phyloP scores from a whole-genome alignment of 2,888 invertebrate genomes.

The Hydropsyche betteni region DNA sequence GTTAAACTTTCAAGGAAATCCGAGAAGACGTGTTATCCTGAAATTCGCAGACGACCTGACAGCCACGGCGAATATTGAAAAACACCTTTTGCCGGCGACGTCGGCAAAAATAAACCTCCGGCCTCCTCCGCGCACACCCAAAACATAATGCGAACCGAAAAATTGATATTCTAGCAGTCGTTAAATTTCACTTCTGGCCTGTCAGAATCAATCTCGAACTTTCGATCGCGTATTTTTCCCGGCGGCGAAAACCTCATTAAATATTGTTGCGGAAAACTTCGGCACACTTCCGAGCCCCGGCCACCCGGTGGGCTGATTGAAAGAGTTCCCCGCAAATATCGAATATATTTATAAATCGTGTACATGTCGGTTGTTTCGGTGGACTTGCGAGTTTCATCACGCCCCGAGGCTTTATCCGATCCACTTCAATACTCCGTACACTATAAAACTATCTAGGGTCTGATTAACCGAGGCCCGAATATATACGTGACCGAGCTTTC shows the following conservation, averaged over 20 bases:
- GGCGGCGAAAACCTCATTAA: not conserved
- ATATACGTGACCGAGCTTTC: conserved; percentile 14
- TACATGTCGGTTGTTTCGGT: not conserved
- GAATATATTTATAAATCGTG: not conserved
- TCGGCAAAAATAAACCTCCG: conserved; percentile 9
- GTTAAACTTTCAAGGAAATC: conserved; percentile 31
- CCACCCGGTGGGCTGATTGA: not conserved
- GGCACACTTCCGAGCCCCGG: not conserved
- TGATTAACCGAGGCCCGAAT: conserved; percentile 17
- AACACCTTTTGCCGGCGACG: conserved; percentile 7
- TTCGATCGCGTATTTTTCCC: too few relatives aligned
- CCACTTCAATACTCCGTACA: conserved; percentile 8
- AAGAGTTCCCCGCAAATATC: conserved; percentile 10
- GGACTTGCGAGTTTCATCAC: conserved; percentile 6
- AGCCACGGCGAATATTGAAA: conserved; percentile 20
- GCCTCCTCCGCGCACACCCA: too few relatives aligned
- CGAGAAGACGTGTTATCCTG: conserved; percentile 18
- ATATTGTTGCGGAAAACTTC: not conserved
- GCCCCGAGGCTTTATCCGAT: conserved; percentile 14
- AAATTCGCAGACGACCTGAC: conserved; percentile 27
- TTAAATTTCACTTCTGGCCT: too few relatives aligned
- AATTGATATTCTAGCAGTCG: too few relatives aligned
- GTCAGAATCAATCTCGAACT: too few relatives aligned
- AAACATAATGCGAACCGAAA: too few relatives aligned
- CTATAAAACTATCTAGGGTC: conserved; percentile 14